Base-by-base conservation (phyloP, 1,140 invertebrate genomes). In the Pseudomyrmex pallidus region DNA sequence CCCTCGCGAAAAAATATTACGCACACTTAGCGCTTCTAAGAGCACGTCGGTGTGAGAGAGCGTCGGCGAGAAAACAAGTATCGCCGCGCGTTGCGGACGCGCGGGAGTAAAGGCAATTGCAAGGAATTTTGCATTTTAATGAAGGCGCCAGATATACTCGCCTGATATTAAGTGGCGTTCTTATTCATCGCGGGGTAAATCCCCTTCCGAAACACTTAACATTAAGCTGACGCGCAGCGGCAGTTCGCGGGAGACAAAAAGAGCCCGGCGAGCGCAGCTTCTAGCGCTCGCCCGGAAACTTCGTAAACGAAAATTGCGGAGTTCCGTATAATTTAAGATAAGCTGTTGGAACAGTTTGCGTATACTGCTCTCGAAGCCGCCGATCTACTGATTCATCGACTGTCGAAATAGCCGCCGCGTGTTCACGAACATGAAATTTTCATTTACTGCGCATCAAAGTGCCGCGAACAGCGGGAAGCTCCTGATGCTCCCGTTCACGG, bases 111-210 rank as follows among this genome's bases (percentile, higher is more conserved):
- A 35, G 66, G 82, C 64, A 84, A 84, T 86, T 56, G 52, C 66
- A 25, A 48, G 35, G 63, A 86, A 86, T 85, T 86, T 86, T 84
- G 74, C 67, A 84, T 86, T 84, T 86, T 85, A 85, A 85, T 63
- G 83, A 85, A 74, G 62, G 35, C 20, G 13, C 73, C 83, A 63
- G 74, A 86, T 85, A 82, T 74, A 84, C 46, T 22, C n/a, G 35
- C 20, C 25, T 44, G 68, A 86, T 86, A 84, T 86, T 80, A 86
- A 86, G 73, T 44, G 48, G 56, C 17, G 52, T 66, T 73, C 61
- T 84, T 84, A 84, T 73, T 86, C 73, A 86, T 72, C 66, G 64
- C 46, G 7, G 50, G 67, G 44, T 84, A 62, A 84, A 84, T 62
- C 66, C 59, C 82, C 59, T 86, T 86, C 52, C 25, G 54, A 86